Evolutionary conservation across 2,797 vertebrate species (phyloP), one percentile per base, ranked within the genome.

Genomic region (Rhinatrema bivittatum): DNA sequence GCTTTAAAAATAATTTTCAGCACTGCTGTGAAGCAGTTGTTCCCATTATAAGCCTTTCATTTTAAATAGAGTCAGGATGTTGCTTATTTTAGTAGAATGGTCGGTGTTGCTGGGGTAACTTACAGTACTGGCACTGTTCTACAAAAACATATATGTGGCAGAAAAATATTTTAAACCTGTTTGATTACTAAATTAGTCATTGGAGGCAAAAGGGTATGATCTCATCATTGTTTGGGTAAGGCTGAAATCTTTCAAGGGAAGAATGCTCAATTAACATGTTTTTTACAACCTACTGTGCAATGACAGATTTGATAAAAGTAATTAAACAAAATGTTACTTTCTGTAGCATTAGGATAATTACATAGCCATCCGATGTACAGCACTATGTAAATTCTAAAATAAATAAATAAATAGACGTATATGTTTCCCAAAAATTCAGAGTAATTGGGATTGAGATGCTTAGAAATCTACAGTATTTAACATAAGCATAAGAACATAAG

Each of bases 1-100:
- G 28, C 39, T 27, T 43, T 47, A 42, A 56, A 57, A 32, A 35
- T 41, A 44, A 46, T 36, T 27, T 52, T 25, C 47, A 47, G 21
- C 30, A 62, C 32, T 39, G 21, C 16, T 10, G 10, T 1, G n/a
- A n/a, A 17, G 19, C 38, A 38, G 42, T 46, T 53, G 30, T 18
- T 60, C 25, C 46, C 33, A 50, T 43, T 14, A 34, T 3, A 58
- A 32, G 10, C 11, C 16, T 25, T 13, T 20, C 1, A 20, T 30
- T 31, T 50, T 32, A 56, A 53, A 56, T 22, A 38, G 2, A 37
- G n/a, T 6, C 9, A n/a, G 7, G 39, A 16, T 21, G 28, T 3
- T 54, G 14, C 19, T 41, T 37, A 20, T 29, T 45, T 26, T 46
- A 47, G n/a, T 54, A 35, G 34, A 36, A 45, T 58, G 47, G 15